Conservation (phyloP, 2,888 invertebrate genomes). For the Tipula helvola region DNA sequence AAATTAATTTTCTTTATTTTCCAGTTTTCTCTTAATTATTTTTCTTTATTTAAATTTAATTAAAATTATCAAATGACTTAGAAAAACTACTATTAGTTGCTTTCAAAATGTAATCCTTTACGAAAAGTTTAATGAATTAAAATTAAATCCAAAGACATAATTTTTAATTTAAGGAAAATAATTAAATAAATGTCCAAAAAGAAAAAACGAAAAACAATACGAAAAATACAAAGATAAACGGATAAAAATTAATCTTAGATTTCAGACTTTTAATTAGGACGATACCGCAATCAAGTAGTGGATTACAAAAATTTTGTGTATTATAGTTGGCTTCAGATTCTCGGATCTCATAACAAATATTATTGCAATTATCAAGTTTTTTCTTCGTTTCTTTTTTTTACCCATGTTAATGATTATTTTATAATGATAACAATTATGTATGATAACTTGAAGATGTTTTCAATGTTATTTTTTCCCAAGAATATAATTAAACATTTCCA, state of each 20-base stretch:
- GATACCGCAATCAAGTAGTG: not conserved
- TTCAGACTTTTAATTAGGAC: not conserved
- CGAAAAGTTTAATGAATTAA: not conserved
- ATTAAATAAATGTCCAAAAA: not conserved
- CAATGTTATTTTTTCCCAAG: not conserved
- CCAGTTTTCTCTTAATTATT: not conserved
- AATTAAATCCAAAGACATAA: not conserved
- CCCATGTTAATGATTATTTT: not conserved
- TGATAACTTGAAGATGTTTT: not conserved
- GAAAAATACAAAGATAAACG: not conserved
- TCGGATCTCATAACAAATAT: not conserved
- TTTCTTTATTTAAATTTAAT: not conserved
- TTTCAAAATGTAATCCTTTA: not conserved
- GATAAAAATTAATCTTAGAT: not conserved
- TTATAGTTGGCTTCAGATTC: not conserved
- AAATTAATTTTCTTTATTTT: not conserved
- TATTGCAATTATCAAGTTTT: not conserved
- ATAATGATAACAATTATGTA: not conserved
- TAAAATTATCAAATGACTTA: not conserved
- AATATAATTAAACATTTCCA: constrained; percentile 4
- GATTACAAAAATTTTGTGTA: not conserved
- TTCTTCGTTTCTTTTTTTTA: not conserved
- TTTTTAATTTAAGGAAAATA: not conserved
- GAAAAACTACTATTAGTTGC: not conserved
- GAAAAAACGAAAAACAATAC: not conserved